Evolutionary conservation across 2,113 vertebrate species (phyloP).

Genomic region (Malurus cyaneus): DNA sequence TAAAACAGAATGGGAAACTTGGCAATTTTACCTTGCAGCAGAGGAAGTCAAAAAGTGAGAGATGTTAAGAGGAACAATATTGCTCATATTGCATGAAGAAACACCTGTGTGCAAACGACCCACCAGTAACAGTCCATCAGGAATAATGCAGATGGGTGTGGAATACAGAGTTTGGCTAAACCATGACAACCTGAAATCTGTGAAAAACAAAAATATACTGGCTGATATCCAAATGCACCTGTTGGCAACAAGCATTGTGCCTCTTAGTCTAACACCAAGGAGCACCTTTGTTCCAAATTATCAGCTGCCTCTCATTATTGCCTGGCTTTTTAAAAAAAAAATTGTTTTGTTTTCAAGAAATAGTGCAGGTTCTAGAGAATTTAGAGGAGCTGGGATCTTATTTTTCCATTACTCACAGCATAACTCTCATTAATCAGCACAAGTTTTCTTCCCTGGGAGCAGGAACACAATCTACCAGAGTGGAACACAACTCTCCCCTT

Average conservation of each 20-base stretch:
- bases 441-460: background rate
- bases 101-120: background rate
- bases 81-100: background rate
- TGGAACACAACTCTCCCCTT: background rate
- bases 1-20: background rate
- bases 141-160: too few relatives aligned
- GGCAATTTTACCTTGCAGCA: background rate
- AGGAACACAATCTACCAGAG: background rate
- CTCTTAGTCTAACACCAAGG: background rate
- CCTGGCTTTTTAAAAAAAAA: fast-evolving
- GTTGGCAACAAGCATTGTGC: background rate
- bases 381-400: background rate
- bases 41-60: background rate
- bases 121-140: too few relatives aligned
- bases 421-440: background rate
- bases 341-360: background rate
- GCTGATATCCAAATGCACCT: background rate
- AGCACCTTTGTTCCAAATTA: background rate
- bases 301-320: background rate
- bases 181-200: background rate
- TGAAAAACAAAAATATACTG: background rate
- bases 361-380: background rate
- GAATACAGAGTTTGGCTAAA: too few relatives aligned
- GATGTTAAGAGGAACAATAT: background rate
- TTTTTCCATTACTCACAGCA: background rate